Evolutionary conservation across 2,888 invertebrate genomes (phyloP), one percentile per base, ranked within the genome.

Genomic region (Calliphora vomitoria): DNA sequence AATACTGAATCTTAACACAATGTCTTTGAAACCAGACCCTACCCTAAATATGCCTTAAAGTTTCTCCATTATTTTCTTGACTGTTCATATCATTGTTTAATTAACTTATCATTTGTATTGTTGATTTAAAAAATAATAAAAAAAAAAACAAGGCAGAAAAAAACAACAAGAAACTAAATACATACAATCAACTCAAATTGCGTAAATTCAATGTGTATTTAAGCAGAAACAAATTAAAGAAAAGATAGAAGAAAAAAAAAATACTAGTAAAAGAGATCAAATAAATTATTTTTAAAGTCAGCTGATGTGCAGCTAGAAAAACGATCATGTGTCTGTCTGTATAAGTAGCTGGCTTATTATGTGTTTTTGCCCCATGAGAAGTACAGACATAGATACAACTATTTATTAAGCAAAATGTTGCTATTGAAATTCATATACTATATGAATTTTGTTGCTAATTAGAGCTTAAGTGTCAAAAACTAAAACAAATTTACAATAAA

Each of bases 21-120:
- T 8, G 41, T 20, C 15, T 15, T 13, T 69, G 31, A 50, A 76
- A 68, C 58, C 20, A 50, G 15, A 35, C 66, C 13, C 4, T 35
- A 62, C 25, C 25, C 25, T 25, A 60, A 60, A 4, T 8, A 35
- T 53, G 3, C n/a, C 11, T 47, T 20, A 50, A 78, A 71, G 15
- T 53, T 74, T 31, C 10, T 18, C 62, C 41, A n/a, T 79, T 35
- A 68, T 68, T 41, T 64, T 47, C 20, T 41, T 75, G n/a, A 35
- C 53, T 66, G 44, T 38, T 74, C 79, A 53, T 84, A 74, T 79
- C 60, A 62, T 86, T 86, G 74, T 86, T 86, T 82, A 86, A 82
- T 86, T 82, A 79, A 79, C 41, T 76, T 86, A 79, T 82, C 82
- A 79, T 62, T 60, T 69, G 5, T 80, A 66, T 86, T 78, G 78